Conservation (phyloP, 2,888 invertebrate species). For the Drosophila trichaetosa region DNA sequence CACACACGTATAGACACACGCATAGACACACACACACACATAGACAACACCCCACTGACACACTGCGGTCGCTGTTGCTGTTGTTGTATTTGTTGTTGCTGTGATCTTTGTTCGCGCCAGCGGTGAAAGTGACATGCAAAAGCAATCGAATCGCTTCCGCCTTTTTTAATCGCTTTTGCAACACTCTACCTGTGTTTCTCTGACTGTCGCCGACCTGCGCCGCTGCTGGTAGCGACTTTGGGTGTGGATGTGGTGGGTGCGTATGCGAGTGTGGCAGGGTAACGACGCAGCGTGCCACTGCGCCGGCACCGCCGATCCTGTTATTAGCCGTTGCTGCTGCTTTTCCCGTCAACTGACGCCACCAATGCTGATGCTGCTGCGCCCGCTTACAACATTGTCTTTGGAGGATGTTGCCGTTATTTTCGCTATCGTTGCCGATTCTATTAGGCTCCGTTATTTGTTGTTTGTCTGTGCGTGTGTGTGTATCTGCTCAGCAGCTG, state of each 20-base stretch:
- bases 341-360: neutral
- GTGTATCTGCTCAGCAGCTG: conserved; percentile 26
- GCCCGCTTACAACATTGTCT: conserved; percentile 56
- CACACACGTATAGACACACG: conserved; percentile 23
- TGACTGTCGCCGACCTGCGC: conserved; percentile 38
- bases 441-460: conserved; percentile 21
- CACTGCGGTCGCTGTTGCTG: conserved; percentile 25
- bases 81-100: conserved; percentile 5
- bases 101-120: conserved; percentile 41
- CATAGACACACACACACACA: neutral
- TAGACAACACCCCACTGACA: conserved; percentile 40
- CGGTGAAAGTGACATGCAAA: conserved; percentile 85
- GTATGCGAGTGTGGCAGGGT: conserved; percentile 47
- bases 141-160: conserved; percentile 78
- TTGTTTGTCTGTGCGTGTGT: neutral
- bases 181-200: conserved; percentile 58
- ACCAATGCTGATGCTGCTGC: conserved; percentile 9
- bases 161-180: conserved; percentile 24
- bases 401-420: conserved; percentile 25
- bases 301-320: conserved; percentile 46
- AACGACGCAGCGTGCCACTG: conserved; percentile 60
- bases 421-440: conserved; percentile 26
- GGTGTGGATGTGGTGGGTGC: conserved; percentile 13
- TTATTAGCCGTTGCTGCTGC: conserved; percentile 57
- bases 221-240: neutral